Evolutionary conservation across 2,113 vertebrate genomes (phyloP).

Genomic region (Charina bottae): DNA sequence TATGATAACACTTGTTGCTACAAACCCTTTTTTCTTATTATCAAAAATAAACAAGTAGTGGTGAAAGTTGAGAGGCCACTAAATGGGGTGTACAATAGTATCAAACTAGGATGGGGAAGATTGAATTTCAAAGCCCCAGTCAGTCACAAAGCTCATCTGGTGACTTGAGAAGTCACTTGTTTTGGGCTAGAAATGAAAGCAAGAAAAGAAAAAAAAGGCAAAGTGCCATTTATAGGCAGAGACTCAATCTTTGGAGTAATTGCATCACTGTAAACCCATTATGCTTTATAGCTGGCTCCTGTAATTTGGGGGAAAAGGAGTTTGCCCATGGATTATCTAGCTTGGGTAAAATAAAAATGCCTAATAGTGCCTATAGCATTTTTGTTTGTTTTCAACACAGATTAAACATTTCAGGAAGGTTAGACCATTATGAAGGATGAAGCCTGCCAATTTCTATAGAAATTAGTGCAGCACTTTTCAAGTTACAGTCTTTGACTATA

Average conservation of each 20-base stretch:
- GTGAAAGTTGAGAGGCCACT: neutral
- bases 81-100: neutral
- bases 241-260: neutral
- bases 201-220: neutral
- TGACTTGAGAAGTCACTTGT: neutral
- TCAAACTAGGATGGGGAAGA: neutral
- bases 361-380: neutral
- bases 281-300: neutral
- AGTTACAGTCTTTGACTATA: neutral
- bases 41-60: neutral
- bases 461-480: neutral
- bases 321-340: neutral
- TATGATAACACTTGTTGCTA: neutral
- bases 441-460: neutral
- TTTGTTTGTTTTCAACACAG: neutral
- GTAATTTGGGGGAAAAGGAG: neutral
- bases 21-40: neutral
- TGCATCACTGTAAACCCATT: slow-evolving; percentile 27
- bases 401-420: neutral
- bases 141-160: too few species aligned
- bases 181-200: neutral
- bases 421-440: neutral
- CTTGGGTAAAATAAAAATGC: neutral
- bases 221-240: neutral
- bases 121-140: neutral